Percentiles rank a stretch among this genome's conserved stretches.
Conservation (phyloP, 2,888 invertebrate genomes). For the Aproaerema taeniolella region DNA sequence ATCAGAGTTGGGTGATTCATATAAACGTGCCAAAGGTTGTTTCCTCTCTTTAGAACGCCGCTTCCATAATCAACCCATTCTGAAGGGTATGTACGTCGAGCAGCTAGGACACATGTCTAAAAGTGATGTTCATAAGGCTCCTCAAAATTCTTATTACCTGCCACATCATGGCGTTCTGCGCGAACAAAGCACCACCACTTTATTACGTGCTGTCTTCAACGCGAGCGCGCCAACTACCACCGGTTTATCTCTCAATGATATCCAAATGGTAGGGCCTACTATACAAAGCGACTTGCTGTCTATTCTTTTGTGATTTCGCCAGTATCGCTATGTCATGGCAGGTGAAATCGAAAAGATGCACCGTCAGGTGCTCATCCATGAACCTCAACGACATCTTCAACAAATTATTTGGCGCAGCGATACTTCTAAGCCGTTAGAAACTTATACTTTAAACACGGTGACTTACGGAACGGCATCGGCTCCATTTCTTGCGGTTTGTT, state of each 20-base stretch:
- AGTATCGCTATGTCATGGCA: conserved; percentile 8
- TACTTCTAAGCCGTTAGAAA: conserved; percentile 2
- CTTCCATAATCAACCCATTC: background rate
- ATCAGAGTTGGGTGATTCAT: background rate
- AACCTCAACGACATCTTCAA: conserved; percentile 12
- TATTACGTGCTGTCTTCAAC: conserved; percentile 3
- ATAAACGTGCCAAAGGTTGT: background rate
- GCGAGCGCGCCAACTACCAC: background rate
- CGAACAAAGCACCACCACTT: conserved; percentile 10
- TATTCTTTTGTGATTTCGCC: conserved; percentile 12
- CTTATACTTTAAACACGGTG: conserved; percentile 9
- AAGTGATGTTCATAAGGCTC: background rate
- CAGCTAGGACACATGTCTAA: conserved; percentile 2
- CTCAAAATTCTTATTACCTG: conserved; percentile 2
- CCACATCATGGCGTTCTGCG: conserved; percentile 14
- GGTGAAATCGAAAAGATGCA: conserved; percentile 16
- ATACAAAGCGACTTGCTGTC: conserved; percentile 17
- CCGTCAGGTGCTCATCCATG: conserved; percentile 2
- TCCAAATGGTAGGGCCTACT: conserved; percentile 17
- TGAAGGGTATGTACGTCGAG: background rate
- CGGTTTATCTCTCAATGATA: conserved; percentile 13
- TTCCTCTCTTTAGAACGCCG: background rate
- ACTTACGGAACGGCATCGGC: conserved; percentile 1
- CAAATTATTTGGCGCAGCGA: conserved; percentile 2
- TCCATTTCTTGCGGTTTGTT: conserved; percentile 1